These are phyloP conservation scores for Myrmecophaga tridactyla DNA, from an alignment of 2,113 vertebrate species.

Conservation along the genomic window DNA sequence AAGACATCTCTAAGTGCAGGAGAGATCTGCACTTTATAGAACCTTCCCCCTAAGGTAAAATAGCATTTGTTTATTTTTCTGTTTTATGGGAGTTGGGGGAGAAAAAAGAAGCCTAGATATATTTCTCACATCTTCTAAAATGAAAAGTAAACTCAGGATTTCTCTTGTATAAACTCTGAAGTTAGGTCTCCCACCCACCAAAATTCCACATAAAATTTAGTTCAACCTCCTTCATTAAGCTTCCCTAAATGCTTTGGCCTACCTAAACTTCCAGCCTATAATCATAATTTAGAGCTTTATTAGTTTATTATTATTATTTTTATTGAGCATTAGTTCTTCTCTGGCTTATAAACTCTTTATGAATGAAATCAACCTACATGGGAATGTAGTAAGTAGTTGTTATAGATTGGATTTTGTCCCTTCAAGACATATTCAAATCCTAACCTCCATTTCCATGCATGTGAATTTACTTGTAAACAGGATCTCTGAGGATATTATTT, in stretches of 20 bases:
- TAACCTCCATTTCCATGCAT: no score
- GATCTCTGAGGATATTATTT: no score
- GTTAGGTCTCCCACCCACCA: fast-evolving
- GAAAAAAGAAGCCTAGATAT: fast-evolving
- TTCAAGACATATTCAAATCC: no score
- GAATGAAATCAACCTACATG: neutral
- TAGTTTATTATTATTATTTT: no score
- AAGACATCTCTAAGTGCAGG: neutral
- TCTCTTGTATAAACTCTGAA: no score
- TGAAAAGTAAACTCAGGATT: neutral
- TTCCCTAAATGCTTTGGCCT: fast-evolving
- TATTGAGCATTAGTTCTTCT: fast-evolving
- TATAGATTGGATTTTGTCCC: no score
- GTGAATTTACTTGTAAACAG: no score
- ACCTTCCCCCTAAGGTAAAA: neutral
- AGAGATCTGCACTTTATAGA: no score
- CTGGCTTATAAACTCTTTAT: no score
- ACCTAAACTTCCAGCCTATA: no score
- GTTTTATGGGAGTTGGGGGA: fast-evolving
- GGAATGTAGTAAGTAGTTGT: no score
- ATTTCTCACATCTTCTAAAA: neutral
- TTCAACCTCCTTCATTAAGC: no score
- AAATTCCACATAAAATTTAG: neutral
- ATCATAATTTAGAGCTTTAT: neutral
- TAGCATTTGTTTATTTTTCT: neutral